Percentiles rank a stretch among this genome's conserved stretches.
Conservation (phyloP, 2,113 vertebrate species). For the Pionites leucogaster region DNA sequence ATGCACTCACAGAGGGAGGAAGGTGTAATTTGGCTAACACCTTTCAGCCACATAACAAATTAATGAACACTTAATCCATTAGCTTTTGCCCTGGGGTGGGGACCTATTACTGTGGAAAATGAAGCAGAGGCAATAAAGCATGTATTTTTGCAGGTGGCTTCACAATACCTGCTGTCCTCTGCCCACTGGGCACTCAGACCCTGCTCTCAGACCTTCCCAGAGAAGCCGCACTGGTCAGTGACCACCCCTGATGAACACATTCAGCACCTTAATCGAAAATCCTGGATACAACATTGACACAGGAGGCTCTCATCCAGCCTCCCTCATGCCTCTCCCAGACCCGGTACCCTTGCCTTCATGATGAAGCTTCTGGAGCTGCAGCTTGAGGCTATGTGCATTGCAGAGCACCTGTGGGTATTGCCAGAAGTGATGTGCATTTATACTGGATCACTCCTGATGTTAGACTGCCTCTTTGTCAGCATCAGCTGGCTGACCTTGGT, state of each 20-base stretch:
- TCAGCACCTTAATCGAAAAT: not conserved
- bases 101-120: not conserved
- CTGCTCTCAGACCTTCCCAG: not conserved
- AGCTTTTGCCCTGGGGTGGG: not conserved
- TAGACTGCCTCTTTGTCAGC: not conserved
- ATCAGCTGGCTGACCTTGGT: not conserved
- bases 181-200: not conserved
- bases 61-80: not conserved
- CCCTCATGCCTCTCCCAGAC: not conserved
- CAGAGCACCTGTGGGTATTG: not conserved
- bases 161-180: not conserved
- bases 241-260: not conserved
- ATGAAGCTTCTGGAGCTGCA: not conserved
- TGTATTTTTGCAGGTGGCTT: not conserved
- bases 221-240: not conserved
- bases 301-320: not conserved
- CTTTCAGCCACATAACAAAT: not conserved
- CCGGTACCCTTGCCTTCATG: rapidly evolving
- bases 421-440: rapidly evolving
- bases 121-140: not conserved
- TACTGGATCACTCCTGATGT: not conserved
- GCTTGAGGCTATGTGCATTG: not conserved
- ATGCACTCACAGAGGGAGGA: not conserved
- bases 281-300: not conserved
- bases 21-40: not conserved